A percentile compares a stretch with the other conserved stretches of the same genome.
Evolutionary conservation across 2,888 invertebrate species (phyloP).

Genomic region (Anodontia alba): DNA sequence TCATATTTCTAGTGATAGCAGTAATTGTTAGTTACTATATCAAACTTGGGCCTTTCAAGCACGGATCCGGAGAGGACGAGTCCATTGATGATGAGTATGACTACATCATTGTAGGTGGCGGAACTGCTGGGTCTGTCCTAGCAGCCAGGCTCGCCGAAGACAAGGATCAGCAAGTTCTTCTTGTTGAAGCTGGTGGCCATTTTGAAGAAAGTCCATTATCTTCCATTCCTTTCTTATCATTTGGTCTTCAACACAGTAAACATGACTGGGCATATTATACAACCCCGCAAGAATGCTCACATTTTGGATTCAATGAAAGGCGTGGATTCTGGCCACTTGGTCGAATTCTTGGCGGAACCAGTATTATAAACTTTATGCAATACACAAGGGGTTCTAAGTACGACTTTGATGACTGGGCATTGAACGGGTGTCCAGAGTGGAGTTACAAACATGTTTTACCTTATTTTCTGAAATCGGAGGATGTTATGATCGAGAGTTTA

Average conservation of each 20-base stretch:
- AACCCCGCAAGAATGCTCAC: not conserved
- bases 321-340: slow-evolving; percentile 9
- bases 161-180: slow-evolving; percentile 79
- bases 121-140: slow-evolving; percentile 86
- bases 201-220: not conserved
- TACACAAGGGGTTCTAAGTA: too few species aligned
- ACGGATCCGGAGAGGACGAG: too few species aligned
- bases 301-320: not conserved
- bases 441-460: slow-evolving; percentile 89
- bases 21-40: too few species aligned
- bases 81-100: slow-evolving; percentile 78
- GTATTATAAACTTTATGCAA: slow-evolving; percentile 8
- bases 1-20: too few species aligned
- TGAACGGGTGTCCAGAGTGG: slow-evolving; percentile 93
- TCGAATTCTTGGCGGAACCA: slow-evolving; percentile 1
- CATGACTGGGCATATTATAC: slow-evolving; percentile 25
- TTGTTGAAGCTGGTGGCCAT: slow-evolving; percentile 85
- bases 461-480: too few species aligned
- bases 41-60: too few species aligned
- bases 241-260: not conserved
- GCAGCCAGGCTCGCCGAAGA: slow-evolving; percentile 85
- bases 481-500: slow-evolving; percentile 85
- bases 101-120: slow-evolving; percentile 87
- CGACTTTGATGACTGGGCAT: slow-evolving; percentile 88
- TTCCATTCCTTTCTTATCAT: not conserved